A percentile compares a stretch with the other conserved stretches of the same genome.
These are phyloP conservation scores for Cenopis cana DNA, from an alignment of 2,888 invertebrate species.

Conservation along the genomic window DNA sequence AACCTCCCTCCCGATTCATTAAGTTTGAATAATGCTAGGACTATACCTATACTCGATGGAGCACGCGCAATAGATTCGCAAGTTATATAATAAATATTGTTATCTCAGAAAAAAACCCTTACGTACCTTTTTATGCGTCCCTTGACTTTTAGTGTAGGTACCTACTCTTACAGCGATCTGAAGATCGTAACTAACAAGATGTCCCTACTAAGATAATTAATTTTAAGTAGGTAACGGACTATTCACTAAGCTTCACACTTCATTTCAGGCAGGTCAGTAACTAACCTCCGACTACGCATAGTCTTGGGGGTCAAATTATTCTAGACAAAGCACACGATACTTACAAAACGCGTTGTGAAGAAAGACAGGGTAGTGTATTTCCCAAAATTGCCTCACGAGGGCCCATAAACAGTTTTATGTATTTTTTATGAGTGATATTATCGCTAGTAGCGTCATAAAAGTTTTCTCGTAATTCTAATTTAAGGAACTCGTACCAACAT, in stretches of 20 bases:
- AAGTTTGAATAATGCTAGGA: no score
- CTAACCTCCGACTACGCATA: neutral
- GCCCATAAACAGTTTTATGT: conserved; percentile 50
- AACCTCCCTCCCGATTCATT: no score
- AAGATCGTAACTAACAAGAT: neutral
- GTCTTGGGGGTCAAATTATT: neutral
- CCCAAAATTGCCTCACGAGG: conserved; percentile 42
- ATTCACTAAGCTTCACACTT: neutral
- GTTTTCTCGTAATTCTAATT: conserved; percentile 52
- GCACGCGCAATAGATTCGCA: no score
- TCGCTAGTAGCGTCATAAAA: conserved; percentile 54
- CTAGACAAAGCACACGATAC: neutral
- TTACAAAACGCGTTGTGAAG: neutral
- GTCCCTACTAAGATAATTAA: neutral
- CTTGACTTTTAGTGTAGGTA: neutral
- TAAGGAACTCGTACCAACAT: conserved; percentile 41
- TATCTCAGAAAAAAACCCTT: neutral
- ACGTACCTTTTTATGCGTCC: conserved; percentile 18
- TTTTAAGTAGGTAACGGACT: neutral
- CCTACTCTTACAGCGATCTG: neutral
- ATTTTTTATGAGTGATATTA: conserved; percentile 54
- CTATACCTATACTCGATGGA: no score
- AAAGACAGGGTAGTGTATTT: conserved; percentile 9
- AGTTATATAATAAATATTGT: no score
- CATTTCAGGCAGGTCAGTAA: neutral